Evolutionary conservation across 92 coral and sea anemone genomes (phyloP).

Genomic region (Zoanthus solanderi): DNA sequence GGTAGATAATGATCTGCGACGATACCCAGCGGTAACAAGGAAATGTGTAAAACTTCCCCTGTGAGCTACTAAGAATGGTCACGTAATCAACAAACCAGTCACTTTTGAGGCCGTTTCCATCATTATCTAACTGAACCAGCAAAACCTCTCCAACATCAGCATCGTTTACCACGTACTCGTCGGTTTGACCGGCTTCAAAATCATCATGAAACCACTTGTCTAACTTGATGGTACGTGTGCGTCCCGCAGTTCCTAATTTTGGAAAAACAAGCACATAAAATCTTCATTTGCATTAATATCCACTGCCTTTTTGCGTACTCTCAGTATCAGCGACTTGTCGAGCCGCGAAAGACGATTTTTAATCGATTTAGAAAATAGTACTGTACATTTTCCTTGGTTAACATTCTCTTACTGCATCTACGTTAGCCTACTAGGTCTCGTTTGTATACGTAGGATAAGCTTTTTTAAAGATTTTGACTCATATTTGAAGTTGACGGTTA

Average conservation of each 20-base stretch:
- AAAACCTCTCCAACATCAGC: slow-evolving; percentile 77
- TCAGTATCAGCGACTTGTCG: background rate
- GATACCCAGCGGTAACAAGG: slow-evolving; percentile 86
- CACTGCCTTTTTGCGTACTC: background rate
- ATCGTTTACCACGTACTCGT: slow-evolving; percentile 65
- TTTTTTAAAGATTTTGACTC: no score
- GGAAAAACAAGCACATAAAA: background rate
- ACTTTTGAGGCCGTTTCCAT: slow-evolving; percentile 43
- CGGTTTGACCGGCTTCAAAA: slow-evolving; percentile 80
- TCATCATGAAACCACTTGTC: slow-evolving; percentile 83
- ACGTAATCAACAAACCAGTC: slow-evolving; percentile 80
- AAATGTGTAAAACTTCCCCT: slow-evolving; percentile 58
- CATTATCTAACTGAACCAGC: slow-evolving; percentile 56
- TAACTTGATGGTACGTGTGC: slow-evolving; percentile 58
- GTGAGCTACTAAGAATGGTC: slow-evolving; percentile 46
- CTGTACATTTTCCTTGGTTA: no score
- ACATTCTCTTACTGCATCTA: no score
- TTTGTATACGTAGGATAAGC: no score
- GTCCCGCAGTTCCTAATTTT: slow-evolving; percentile 70
- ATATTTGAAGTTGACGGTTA: no score
- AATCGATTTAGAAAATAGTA: no score
- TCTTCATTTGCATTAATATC: background rate
- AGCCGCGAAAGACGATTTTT: background rate
- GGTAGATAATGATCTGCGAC: slow-evolving; percentile 53
- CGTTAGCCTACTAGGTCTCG: no score